Percentiles rank a stretch among this genome's conserved stretches.
Conservation (phyloP, 2,888 invertebrate genomes). For the Beris morrisii region DNA sequence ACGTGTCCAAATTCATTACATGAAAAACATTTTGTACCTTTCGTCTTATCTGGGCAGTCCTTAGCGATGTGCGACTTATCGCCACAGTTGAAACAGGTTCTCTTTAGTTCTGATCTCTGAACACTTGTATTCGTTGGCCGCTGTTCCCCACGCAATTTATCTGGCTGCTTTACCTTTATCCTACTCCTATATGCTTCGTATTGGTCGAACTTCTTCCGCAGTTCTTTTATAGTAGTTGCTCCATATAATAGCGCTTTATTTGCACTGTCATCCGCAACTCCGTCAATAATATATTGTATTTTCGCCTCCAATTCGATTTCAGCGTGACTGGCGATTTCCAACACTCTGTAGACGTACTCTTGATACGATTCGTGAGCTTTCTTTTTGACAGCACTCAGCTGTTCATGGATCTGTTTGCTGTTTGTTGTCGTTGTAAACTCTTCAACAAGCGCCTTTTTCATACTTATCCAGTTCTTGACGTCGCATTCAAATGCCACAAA, state of each 20-base stretch:
- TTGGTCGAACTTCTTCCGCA: too few relatives aligned
- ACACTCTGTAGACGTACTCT: conserved; percentile 27
- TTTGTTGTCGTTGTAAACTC: conserved; percentile 27
- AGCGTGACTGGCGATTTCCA: conserved; percentile 43
- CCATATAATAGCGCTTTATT: conserved; percentile 16
- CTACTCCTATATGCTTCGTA: too few relatives aligned
- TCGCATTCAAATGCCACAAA: conserved; percentile 23
- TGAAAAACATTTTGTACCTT: too few relatives aligned
- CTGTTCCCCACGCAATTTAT: too few relatives aligned
- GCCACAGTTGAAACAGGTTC: too few relatives aligned
- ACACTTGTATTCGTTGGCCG: too few relatives aligned
- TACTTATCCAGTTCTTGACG: conserved; percentile 21
- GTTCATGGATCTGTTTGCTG: conserved; percentile 24
- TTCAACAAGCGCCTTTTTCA: conserved; percentile 7
- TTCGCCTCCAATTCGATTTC: conserved; percentile 31
- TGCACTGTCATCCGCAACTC: conserved; percentile 16
- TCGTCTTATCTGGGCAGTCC: neutral
- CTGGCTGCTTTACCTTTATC: too few relatives aligned
- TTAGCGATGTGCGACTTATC: neutral
- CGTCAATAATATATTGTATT: conserved; percentile 29
- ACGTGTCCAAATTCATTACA: too few relatives aligned
- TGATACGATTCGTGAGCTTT: conserved; percentile 15
- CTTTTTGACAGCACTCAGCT: conserved; percentile 20
- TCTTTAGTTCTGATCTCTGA: too few relatives aligned
- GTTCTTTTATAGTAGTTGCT: too few relatives aligned